phyloP scores from a whole-genome alignment of 2,113 vertebrate genomes.

The Callocephalon fimbriatum region DNA sequence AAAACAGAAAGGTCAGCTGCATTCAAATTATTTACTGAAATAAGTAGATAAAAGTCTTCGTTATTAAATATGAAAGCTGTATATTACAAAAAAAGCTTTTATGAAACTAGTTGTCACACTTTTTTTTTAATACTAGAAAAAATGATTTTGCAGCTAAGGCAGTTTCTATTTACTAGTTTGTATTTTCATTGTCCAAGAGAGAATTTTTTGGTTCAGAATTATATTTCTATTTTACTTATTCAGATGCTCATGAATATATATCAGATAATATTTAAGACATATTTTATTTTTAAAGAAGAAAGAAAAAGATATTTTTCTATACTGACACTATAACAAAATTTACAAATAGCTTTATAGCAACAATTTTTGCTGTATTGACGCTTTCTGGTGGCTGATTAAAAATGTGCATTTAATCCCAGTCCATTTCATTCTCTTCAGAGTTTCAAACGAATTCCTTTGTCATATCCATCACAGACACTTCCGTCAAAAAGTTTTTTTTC shows the following conservation, averaged over 20 bases:
- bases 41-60: neutral
- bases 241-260: neutral
- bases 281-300: neutral
- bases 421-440: neutral
- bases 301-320: neutral
- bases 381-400: neutral
- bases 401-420: neutral
- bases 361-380: neutral
- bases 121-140: neutral
- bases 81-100: neutral
- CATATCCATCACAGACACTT: neutral
- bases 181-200: neutral
- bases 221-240: constrained; percentile 10
- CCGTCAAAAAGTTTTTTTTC: neutral
- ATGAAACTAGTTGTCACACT: neutral
- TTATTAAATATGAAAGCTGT: constrained; percentile 44
- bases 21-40: constrained; percentile 55
- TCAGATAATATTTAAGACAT: neutral
- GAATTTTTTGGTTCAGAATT: neutral
- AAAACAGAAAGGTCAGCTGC: constrained; percentile 37
- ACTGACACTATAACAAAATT: neutral
- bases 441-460: neutral
- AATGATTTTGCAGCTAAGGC: neutral
- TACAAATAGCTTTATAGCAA: neutral
- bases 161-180: neutral